phyloP scores from a whole-genome alignment of 2,797 vertebrate genomes.

The Staurois parvus region DNA sequence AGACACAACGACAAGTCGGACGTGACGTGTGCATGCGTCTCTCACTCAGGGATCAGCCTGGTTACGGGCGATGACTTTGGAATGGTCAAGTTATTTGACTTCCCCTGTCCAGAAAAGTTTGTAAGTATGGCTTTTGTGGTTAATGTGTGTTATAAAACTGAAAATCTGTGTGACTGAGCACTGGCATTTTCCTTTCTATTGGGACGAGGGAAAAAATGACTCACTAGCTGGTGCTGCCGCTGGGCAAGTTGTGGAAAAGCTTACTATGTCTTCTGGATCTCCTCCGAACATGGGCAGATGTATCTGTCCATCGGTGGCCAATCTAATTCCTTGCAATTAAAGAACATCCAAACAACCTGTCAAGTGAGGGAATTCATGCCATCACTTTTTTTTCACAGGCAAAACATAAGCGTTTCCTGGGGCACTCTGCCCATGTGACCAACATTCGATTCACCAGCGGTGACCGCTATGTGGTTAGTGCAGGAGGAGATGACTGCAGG shows the following conservation, averaged over 20 bases:
- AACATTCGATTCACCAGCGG: conserved; percentile 93
- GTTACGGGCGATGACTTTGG: conserved; percentile 97
- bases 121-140: conserved; percentile 78
- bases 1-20: conserved; percentile 95
- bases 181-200: too few relatives aligned
- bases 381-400: conserved; percentile 76
- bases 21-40: conserved; percentile 95
- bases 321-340: too few relatives aligned
- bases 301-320: too few relatives aligned
- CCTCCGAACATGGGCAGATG: not conserved
- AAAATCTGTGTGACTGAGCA: too few relatives aligned
- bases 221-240: too few relatives aligned
- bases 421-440: conserved; percentile 95
- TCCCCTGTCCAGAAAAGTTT: conserved; percentile 97
- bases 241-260: too few relatives aligned
- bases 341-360: too few relatives aligned
- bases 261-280: conserved; percentile 6
- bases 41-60: conserved; percentile 96
- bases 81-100: conserved; percentile 98
- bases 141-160: too few relatives aligned
- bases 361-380: not conserved
- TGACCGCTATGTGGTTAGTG: conserved; percentile 91
- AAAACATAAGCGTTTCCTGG: conserved; percentile 97
- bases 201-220: too few relatives aligned
- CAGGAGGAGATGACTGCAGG: conserved; percentile 97